Evolutionary conservation across 2,888 invertebrate genomes (phyloP).

Genomic region (Polyommatus iphigenia): DNA sequence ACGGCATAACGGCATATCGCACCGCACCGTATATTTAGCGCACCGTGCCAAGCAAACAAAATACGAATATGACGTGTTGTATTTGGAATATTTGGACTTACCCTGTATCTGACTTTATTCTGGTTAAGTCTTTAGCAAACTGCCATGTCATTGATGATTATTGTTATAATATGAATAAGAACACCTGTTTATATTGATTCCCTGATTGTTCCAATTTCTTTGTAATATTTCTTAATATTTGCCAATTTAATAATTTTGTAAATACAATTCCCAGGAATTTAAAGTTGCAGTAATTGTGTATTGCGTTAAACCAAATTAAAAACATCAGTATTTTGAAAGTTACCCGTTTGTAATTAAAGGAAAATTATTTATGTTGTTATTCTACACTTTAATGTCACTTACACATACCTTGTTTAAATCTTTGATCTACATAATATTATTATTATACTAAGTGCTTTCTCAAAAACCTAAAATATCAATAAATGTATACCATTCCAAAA

Average conservation of each 20-base stretch:
- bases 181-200: neutral
- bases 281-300: neutral
- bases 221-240: neutral
- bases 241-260: neutral
- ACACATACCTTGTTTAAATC: neutral
- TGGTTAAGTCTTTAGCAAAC: neutral
- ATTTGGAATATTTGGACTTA: too few species aligned
- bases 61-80: too few species aligned
- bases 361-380: neutral
- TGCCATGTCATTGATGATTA: neutral
- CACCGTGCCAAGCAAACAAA: too few species aligned
- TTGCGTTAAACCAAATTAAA: neutral
- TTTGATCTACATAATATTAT: neutral
- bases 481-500: constrained; percentile 25
- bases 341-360: neutral
- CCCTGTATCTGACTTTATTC: neutral
- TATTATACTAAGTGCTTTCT: neutral
- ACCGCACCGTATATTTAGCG: too few species aligned
- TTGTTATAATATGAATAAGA: neutral
- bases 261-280: neutral
- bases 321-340: constrained; percentile 16
- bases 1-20: too few species aligned
- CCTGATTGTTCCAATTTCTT: neutral
- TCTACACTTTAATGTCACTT: neutral
- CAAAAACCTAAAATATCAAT: constrained; percentile 8